Evolutionary conservation across 2,888 invertebrate species (phyloP).

Genomic region (Erebia epiphron): DNA sequence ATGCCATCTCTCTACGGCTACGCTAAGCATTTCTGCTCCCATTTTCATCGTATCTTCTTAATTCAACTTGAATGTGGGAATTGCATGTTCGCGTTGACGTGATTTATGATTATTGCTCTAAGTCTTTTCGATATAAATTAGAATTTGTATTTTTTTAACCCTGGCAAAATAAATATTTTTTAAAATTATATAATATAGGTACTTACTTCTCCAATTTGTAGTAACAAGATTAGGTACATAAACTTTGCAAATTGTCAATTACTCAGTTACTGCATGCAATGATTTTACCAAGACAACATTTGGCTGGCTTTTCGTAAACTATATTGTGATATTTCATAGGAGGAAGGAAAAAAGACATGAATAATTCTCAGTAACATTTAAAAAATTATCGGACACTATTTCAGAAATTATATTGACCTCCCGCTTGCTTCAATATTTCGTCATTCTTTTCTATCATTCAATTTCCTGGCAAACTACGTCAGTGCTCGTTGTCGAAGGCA

Average conservation of each 20-base stretch:
- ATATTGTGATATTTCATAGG: no score
- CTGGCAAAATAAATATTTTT: no score
- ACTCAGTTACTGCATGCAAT: no score
- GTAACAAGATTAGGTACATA: no score
- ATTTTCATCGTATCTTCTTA: neutral
- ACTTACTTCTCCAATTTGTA: no score
- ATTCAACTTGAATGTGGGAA: conserved; percentile 8
- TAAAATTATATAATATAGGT: no score
- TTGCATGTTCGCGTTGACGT: neutral
- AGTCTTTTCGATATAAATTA: neutral
- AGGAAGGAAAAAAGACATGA: no score
- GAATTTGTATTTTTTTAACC: neutral
- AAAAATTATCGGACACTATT: no score
- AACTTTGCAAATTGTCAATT: no score
- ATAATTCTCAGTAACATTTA: no score
- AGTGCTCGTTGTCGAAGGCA: conserved; percentile 1
- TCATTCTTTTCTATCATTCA: neutral
- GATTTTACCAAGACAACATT: no score
- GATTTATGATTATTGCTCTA: neutral
- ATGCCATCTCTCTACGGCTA: conserved; percentile 1
- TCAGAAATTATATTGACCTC: neutral
- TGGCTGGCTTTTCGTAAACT: no score
- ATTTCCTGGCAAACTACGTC: neutral
- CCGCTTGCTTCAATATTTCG: neutral
- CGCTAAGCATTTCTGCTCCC: neutral